These are phyloP conservation scores for Calypte anna DNA, from an alignment of 2,113 vertebrate species.

Conservation along the genomic window DNA sequence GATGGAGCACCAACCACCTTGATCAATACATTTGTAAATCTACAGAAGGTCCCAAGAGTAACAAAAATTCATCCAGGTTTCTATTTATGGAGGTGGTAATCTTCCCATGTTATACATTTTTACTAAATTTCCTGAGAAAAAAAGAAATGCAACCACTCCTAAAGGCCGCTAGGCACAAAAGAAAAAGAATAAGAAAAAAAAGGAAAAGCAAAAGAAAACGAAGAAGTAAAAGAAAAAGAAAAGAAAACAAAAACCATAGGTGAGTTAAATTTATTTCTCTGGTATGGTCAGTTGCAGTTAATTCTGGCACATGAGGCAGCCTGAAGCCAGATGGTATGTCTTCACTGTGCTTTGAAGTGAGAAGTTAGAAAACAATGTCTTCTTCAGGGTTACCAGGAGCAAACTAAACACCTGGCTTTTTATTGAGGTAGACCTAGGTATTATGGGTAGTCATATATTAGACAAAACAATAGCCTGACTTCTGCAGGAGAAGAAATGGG, in stretches of 20 bases:
- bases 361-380: not conserved
- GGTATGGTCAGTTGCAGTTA: not conserved
- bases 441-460: not conserved
- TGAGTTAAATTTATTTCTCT: not conserved
- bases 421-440: not conserved
- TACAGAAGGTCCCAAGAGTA: not conserved
- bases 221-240: not conserved
- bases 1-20: not conserved
- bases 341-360: not conserved
- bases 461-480: conserved; percentile 10
- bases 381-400: not conserved
- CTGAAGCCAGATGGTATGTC: not conserved
- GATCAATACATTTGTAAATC: conserved; percentile 35
- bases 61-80: not conserved
- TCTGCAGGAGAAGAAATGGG: not conserved
- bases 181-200: not conserved
- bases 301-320: not conserved
- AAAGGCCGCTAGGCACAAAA: not conserved
- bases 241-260: not conserved
- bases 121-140: not conserved
- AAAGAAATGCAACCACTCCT: not conserved
- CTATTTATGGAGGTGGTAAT: not conserved
- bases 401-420: not conserved
- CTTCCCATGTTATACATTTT: conserved; percentile 18
- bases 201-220: not conserved